Evolutionary conservation across 1,140 invertebrate species (phyloP), one percentile per base, ranked within the genome.

Genomic region (Stegodyphus dumicola): DNA sequence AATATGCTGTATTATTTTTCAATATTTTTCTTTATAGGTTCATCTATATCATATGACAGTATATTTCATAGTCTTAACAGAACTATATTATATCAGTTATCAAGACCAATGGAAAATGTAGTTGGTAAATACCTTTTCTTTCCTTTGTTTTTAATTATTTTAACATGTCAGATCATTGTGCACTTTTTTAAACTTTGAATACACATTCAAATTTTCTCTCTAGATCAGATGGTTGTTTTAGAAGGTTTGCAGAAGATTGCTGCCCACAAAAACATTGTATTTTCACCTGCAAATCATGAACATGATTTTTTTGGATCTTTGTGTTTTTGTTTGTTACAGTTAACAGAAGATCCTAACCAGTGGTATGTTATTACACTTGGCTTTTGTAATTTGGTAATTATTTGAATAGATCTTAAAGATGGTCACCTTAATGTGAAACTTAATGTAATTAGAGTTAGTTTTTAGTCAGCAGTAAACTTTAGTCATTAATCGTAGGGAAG

Each of bases 241-340:
- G 97, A 99, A 90, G 94, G 96, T 2, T 92, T 99, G 54, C 97
- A 98, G 90, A 98, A 98, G 91, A 92, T 99, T 9, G 97, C 96
- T 11, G 96, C 93, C 81, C 94, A 92, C 89, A 89, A 93, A 77
- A 95, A 95, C 80, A 91, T 99, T 1, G 94, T 99, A 69, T 97
- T 99, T 90, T 97, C 97, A 15, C 95, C 96, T 66, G 95, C 95
- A 10, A 99, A 99, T 91, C 96, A 97, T 89, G 97, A 99, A 90
- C 91, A 96, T 56, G 97, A 99, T 89, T 99, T 99, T 90, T 95
- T 99, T 84, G 97, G 96, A 2, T 98, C 98, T 90, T 91, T 99
- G 6, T 97, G 96, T 11, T 98, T 98, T 90, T 98, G 98, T 90
- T 91, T 99, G n/a, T 91, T 99, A 10, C 97, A 98, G 91, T 90